These are phyloP conservation scores for Drosophila leontia DNA, from an alignment of 1,140 invertebrate genomes.

Conservation along the genomic window DNA sequence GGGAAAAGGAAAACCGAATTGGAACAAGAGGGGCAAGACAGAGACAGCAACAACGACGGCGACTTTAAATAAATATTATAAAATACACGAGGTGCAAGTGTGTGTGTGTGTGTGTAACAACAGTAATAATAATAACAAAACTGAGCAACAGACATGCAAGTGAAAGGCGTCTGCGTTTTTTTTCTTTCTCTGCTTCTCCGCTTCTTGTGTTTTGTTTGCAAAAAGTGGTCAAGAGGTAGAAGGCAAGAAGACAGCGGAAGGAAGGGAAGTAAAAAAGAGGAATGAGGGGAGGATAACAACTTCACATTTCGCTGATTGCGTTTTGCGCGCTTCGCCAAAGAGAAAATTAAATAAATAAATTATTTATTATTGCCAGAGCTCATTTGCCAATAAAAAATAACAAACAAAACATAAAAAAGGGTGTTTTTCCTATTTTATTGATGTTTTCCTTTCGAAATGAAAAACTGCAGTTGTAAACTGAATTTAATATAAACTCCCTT, in stretches of 20 bases:
- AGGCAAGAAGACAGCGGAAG: neutral
- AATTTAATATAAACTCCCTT: neutral
- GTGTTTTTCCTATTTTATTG: neutral
- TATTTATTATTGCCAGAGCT: slow-evolving; percentile 50
- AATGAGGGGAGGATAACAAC: slow-evolving; percentile 9
- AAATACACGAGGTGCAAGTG: slow-evolving; percentile 39
- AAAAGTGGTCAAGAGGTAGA: slow-evolving; percentile 24
- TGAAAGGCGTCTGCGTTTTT: slow-evolving; percentile 56
- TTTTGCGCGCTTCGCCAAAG: slow-evolving; percentile 1
- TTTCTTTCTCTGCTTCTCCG: neutral
- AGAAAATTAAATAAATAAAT: slow-evolving; percentile 73
- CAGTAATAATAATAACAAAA: slow-evolving; percentile 40
- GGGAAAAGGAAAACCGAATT: slow-evolving; percentile 42
- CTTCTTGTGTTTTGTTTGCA: slow-evolving; percentile 22
- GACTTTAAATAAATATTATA: slow-evolving; percentile 70
- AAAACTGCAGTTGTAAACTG: slow-evolving; percentile 9
- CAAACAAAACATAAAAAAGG: neutral
- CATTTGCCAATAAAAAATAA: slow-evolving; percentile 17
- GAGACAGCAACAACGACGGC: slow-evolving; percentile 47
- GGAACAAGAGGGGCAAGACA: slow-evolving; percentile 32
- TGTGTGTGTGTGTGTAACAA: slow-evolving; percentile 32
- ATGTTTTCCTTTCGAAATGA: neutral
- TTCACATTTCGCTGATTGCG: slow-evolving; percentile 40
- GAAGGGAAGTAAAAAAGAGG: neutral
- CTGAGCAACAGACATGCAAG: slow-evolving; percentile 60